These are phyloP conservation scores for Hemiscyllium ocellatum DNA, from an alignment of 2,113 vertebrate species.

Conservation along the genomic window DNA sequence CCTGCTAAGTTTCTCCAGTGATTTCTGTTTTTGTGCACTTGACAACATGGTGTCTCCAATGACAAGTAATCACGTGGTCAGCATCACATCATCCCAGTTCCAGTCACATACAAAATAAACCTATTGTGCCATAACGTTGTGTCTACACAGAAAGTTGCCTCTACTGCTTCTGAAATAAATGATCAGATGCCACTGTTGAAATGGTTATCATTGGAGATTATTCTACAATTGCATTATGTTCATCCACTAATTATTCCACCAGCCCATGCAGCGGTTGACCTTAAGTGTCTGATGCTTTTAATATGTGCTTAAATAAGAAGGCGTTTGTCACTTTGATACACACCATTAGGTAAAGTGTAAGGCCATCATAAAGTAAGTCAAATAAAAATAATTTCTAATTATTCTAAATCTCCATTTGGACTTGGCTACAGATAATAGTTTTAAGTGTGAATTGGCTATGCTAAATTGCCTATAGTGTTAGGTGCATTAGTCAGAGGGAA, in stretches of 20 bases:
- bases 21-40: neutral
- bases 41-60: no score
- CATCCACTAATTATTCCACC: neutral
- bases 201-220: neutral
- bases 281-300: neutral
- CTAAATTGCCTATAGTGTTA: no score
- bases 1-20: no score
- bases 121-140: neutral
- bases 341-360: neutral
- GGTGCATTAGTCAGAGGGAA: no score
- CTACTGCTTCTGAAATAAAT: neutral
- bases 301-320: neutral
- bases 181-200: neutral
- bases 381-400: neutral
- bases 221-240: neutral
- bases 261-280: neutral
- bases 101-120: neutral
- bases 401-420: neutral
- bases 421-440: neutral
- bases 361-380: neutral
- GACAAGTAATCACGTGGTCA: neutral
- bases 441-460: no score
- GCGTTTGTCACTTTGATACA: neutral
- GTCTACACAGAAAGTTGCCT: neutral
- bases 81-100: neutral